Evolutionary conservation across 2,797 vertebrate genomes (phyloP), one percentile per base, ranked within the genome.

Genomic region (Sternotherus odoratus): DNA sequence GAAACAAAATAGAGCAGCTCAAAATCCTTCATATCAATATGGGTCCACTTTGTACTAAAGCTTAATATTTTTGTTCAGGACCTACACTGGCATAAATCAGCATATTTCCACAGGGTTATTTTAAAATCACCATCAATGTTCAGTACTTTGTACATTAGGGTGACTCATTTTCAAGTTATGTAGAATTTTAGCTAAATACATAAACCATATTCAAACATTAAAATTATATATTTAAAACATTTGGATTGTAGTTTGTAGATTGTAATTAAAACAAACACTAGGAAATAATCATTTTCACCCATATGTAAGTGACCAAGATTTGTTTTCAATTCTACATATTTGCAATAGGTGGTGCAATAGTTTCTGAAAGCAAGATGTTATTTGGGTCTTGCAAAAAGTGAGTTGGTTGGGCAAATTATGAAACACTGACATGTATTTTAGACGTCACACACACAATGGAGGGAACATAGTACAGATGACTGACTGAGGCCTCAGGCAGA

Each of bases 261-360:
- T n/a, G n/a, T n/a, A 69, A 26, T 88, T 94, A 87, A 93, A 90
- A 13, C 56, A 6, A 93, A 75, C 3, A 16, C 36, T 87, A 77
- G 72, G 54, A 83, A 91, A 75, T 50, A 2, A 77, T 85, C 87
- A 30, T 85, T 91, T 93, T 80, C 48, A 48, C 69, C 13, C 23
- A 4, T 36, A 56, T 78, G 15, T 12, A 23, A 21, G 53, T 84
- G 92, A 79, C 72, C 21, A 33, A 46, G 28, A 2, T 3, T 60
- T 2, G 89, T 92, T 93, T 93, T 86, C 8, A 60, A 50, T 79
- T 84, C 11, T 69, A 39, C 21, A 3, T 81, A 5, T 86, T 93
- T 91, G 85, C 95, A 88, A 74, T 88, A 95, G 92, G 74, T 96
- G 95, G 82, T 92, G 81, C 79, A 95, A 91, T 56, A 92, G 24